These are phyloP conservation scores for Philonicus albiceps DNA, from an alignment of 2,888 invertebrate genomes.

Conservation along the genomic window DNA sequence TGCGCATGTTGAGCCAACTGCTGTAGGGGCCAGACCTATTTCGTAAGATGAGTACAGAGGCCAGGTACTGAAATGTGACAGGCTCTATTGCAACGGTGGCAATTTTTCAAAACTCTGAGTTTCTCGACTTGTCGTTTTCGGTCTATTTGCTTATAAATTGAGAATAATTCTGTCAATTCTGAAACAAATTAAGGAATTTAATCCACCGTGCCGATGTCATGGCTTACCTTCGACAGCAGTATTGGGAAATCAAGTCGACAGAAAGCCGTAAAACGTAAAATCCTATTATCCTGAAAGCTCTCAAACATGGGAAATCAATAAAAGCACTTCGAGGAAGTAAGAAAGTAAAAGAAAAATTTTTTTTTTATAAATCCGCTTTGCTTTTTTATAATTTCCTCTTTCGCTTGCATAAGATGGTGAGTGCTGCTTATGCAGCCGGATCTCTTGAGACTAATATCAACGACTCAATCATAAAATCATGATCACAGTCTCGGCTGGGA, in stretches of 20 bases:
- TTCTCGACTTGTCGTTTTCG: not conserved
- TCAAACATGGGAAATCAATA: not conserved
- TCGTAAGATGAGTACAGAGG: not conserved
- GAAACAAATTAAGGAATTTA: not conserved
- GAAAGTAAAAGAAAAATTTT: not conserved
- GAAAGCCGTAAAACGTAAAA: not conserved
- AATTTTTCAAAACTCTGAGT: not conserved
- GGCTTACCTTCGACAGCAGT: not conserved
- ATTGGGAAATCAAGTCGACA: not conserved
- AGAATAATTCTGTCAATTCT: not conserved
- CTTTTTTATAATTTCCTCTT: not conserved
- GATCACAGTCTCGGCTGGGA: not conserved
- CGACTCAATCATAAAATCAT: not conserved
- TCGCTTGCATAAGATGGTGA: not conserved
- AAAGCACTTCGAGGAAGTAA: not conserved
- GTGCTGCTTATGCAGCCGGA: not conserved
- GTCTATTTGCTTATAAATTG: not conserved
- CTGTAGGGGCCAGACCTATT: not conserved
- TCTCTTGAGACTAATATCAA: not conserved
- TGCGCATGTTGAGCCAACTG: not conserved
- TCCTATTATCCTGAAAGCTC: not conserved
- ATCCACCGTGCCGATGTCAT: not conserved
- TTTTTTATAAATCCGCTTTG: not conserved
- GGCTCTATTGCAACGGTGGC: not conserved
- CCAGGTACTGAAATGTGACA: not conserved